A percentile compares a stretch with the other conserved stretches of the same genome.
Evolutionary conservation across 1,140 invertebrate species (phyloP).

Genomic region (Polyergus mexicanus): DNA sequence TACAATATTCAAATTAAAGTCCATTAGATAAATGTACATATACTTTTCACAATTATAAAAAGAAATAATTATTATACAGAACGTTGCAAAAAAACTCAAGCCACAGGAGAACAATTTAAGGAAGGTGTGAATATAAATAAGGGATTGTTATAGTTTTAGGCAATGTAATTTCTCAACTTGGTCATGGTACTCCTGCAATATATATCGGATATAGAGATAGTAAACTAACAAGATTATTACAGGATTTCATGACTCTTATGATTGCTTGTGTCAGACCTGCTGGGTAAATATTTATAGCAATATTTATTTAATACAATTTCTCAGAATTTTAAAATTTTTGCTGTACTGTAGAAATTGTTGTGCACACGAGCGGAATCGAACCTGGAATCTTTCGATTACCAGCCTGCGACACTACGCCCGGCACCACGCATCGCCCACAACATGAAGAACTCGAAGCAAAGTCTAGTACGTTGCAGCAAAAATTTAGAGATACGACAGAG

Average conservation of each 20-base stretch:
- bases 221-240: conserved; percentile 96
- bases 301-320: too few species aligned
- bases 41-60: too few species aligned
- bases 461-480: conserved; percentile 85
- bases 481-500: conserved; percentile 88
- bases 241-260: conserved; percentile 97
- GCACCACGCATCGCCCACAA: too few species aligned
- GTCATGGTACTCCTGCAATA: conserved; percentile 89
- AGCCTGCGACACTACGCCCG: too few species aligned
- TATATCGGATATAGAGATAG: conserved; percentile 96
- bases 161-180: conserved; percentile 96
- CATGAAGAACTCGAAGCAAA: conserved; percentile 87
- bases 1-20: too few species aligned
- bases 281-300: conserved; percentile 76
- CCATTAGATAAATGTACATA: too few species aligned
- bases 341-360: too few species aligned
- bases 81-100: conserved; percentile 96
- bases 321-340: too few species aligned
- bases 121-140: conserved; percentile 98
- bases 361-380: too few species aligned
- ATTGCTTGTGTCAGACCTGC: conserved; percentile 97
- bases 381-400: too few species aligned
- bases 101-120: conserved; percentile 96
- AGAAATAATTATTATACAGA: too few species aligned
- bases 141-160: conserved; percentile 95